Conservation (phyloP, 2,113 vertebrate genomes). For the Cheilinus undulatus region DNA sequence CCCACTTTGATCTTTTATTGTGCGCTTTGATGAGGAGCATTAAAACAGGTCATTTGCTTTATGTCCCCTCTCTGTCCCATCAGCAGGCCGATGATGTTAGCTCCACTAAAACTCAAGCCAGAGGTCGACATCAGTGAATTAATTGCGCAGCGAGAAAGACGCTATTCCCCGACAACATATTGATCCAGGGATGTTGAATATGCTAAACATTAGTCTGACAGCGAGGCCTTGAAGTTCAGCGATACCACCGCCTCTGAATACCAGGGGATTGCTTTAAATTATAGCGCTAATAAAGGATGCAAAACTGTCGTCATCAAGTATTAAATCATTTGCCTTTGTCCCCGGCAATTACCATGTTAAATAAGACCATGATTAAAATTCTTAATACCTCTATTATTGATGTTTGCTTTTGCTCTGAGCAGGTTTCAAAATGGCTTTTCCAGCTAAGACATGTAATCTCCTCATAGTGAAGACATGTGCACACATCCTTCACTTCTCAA, state of each 20-base stretch:
- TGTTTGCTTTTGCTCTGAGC: constrained; percentile 63
- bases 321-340: constrained; percentile 61
- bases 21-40: constrained; percentile 53
- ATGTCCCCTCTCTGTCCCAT: constrained; percentile 59
- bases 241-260: constrained; percentile 48
- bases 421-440: constrained; percentile 60
- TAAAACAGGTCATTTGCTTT: constrained; percentile 66
- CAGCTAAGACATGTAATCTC: constrained; percentile 55
- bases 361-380: constrained; percentile 66
- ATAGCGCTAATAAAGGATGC: constrained; percentile 38
- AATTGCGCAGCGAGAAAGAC: constrained; percentile 60
- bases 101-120: constrained; percentile 74
- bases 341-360: constrained; percentile 61
- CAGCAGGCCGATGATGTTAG: constrained; percentile 61
- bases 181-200: constrained; percentile 76
- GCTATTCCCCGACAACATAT: constrained; percentile 71
- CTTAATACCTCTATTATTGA: constrained; percentile 65
- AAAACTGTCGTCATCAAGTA: constrained; percentile 33
- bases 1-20: constrained; percentile 60
- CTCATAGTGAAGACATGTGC: constrained; percentile 26
- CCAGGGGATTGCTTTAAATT: constrained; percentile 32
- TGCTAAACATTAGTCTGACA: constrained; percentile 73
- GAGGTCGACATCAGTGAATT: constrained; percentile 75
- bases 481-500: background rate
- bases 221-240: constrained; percentile 56